Conservation (phyloP, 2,888 invertebrate species). For the Tiphia femorata region DNA sequence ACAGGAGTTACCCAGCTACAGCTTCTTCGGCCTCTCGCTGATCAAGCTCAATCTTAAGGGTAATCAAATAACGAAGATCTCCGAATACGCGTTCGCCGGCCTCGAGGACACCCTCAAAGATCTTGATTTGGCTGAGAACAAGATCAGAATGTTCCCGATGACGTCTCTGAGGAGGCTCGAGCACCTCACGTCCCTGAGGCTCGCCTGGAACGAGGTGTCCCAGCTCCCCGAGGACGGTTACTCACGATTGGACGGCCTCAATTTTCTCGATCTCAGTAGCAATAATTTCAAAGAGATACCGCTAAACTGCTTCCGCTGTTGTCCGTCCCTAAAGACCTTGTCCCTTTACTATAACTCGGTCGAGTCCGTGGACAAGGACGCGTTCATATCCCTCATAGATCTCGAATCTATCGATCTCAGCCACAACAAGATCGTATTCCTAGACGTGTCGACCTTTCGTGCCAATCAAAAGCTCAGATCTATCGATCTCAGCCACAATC, state of each 20-base stretch:
- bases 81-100: conserved; percentile 86
- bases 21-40: conserved; percentile 88
- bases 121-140: conserved; percentile 90
- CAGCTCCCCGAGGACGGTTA: conserved; percentile 80
- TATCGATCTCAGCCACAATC: conserved; percentile 90
- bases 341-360: conserved; percentile 89
- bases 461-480: conserved; percentile 83
- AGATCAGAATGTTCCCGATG: conserved; percentile 85
- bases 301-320: conserved; percentile 83
- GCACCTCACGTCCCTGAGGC: conserved; percentile 77
- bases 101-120: conserved; percentile 83
- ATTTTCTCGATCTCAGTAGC: conserved; percentile 86
- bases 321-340: conserved; percentile 83
- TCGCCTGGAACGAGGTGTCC: conserved; percentile 75
- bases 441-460: conserved; percentile 82
- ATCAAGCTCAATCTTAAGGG: conserved; percentile 86
- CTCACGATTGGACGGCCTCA: conserved; percentile 78
- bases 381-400: conserved; percentile 80
- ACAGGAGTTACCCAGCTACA: conserved; percentile 85
- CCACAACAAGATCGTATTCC: conserved; percentile 85
- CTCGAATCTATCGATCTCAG: conserved; percentile 89
- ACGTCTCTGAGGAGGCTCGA: conserved; percentile 82
- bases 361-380: conserved; percentile 80
- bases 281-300: conserved; percentile 85
- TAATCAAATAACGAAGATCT: conserved; percentile 83